Evolutionary conservation across 2,113 vertebrate species (phyloP), one percentile per base, ranked within the genome.

Genomic region (Sterrhoptilus dennistouni): DNA sequence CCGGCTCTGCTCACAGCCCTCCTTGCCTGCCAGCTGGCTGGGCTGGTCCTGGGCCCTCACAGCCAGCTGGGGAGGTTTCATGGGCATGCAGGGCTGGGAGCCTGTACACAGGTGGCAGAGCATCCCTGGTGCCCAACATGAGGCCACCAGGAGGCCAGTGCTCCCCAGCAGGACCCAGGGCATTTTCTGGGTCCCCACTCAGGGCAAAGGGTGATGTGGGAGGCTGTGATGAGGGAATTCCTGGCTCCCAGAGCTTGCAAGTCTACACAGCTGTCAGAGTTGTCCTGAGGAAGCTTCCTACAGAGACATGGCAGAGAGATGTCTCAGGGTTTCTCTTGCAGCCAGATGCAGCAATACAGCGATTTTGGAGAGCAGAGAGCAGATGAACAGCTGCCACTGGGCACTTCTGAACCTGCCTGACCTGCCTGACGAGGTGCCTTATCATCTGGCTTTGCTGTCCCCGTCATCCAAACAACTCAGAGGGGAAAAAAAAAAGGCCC

Each of bases 1-100:
- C 91, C 81, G 47, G 83, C 87, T 89, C 79, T 36, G 70, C 87
- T 89, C 27, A 3, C 84, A 10, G 64, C 83, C 93, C 82, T 69
- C 45, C 56, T 22, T 5, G 40, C 78, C 76, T 97, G 96, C 97
- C 97, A 97, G 96, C 96, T 97, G 96, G 96, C 97, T 75, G 74
- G 18, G 50, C 18, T 25, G 47, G 3, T 74, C 35, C 92, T 63
- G 52, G 3, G 17, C 60, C 19, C 28, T 50, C 45, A 12, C 91
- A 89, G 61, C 75, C 96, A 94, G 95, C 96, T 97, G 92, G 85
- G 80, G 25, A 92, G 91, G 29, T 75, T 96, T 93, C 86, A 42
- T 87, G 90, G 91, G 79, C 78, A 81, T 33, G 90, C 9, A 23
- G 85, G 52, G 14, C 66, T 83, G 3, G 13, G 57, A 92, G 78